Evolutionary conservation across 2,113 vertebrate species (phyloP), one percentile per base, ranked within the genome.

Genomic region (Hepsetus odoe): DNA sequence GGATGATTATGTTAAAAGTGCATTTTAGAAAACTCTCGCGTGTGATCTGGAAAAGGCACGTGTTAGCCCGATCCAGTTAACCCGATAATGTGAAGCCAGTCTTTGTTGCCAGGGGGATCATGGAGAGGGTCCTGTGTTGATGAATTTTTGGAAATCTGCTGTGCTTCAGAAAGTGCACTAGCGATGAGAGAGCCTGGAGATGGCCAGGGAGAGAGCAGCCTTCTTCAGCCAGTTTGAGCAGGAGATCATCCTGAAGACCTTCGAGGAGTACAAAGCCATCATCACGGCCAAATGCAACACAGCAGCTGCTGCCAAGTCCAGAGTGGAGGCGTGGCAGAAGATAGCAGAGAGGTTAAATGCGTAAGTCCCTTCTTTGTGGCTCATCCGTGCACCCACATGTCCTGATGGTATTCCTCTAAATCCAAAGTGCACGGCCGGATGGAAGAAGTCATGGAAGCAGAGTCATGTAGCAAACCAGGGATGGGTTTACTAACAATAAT

Each of bases 261-360:
- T 77, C 46, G 76, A 77, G 66, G 53, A 77, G 55, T 70, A 70
- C 40, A 77, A 53, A 61, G 18, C 38, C 22, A 38, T 77, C 35
- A 73, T 83, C 58, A 76, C 46, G 32, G 75, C 73, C 1, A 83
- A 83, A 61, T 74, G 77, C 11, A 83, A 83, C 65, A 83, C 82
- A 10, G 69, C 79, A 18, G 78, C 77, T 1, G 77, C 72, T 16
- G 74, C 82, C 46, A 80, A 72, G 67, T 42, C 74, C 68, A 62
- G 78, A 46, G 73, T 77, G 32, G 74, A 80, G 40, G 82, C 74
- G 26, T 83, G 82, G 82, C 78, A 80, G 49, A 73, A 65, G 30
- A 84, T 83, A 53, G 44, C 82, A 9, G 44, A 66, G 13, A 80
- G 49, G 35, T 69, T 83, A 77, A 84, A 84, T 24, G 56, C 70